These are phyloP conservation scores for Neodon shergylaensis DNA, from an alignment of 2,113 vertebrate species.

Conservation along the genomic window DNA sequence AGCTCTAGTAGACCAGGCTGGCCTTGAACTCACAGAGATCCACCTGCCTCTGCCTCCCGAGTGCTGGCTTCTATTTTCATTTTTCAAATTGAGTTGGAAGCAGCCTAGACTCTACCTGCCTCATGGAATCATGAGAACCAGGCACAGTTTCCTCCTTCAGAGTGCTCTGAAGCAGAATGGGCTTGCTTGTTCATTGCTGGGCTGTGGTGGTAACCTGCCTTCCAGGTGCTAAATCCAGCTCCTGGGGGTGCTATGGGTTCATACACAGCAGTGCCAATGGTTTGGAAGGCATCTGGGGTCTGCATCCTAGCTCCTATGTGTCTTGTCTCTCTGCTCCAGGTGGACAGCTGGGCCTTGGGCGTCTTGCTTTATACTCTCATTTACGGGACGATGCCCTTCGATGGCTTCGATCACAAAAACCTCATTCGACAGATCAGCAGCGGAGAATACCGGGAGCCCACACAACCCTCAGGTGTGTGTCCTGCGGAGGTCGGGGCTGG, in stretches of 20 bases:
- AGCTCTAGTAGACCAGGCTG: too few species aligned
- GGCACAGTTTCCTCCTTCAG: not conserved
- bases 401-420: conserved; percentile 98
- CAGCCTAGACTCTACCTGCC: not conserved
- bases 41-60: too few species aligned
- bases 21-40: too few species aligned
- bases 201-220: conserved; percentile 29
- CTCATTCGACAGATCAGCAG: conserved; percentile 99
- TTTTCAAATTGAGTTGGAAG: conserved; percentile 26
- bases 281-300: conserved; percentile 3
- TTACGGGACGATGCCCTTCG: conserved; percentile 99
- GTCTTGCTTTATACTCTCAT: conserved; percentile 98
- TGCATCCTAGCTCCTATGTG: conserved; percentile 34
- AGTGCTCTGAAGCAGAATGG: not conserved
- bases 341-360: conserved; percentile 99
- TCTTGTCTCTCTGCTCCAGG: conserved; percentile 87
- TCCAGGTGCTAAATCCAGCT: conserved; percentile 33
- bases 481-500: not conserved
- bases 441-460: conserved; percentile 98
- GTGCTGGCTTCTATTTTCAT: not conserved
- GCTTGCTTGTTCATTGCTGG: not conserved
- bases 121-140: not conserved
- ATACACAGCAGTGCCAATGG: not conserved
- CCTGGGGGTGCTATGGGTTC: not conserved
- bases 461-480: conserved; percentile 96